Percentiles rank a stretch among this genome's conserved stretches.
Conservation (phyloP, 2,113 vertebrate genomes). For the Megalops atlanticus region DNA sequence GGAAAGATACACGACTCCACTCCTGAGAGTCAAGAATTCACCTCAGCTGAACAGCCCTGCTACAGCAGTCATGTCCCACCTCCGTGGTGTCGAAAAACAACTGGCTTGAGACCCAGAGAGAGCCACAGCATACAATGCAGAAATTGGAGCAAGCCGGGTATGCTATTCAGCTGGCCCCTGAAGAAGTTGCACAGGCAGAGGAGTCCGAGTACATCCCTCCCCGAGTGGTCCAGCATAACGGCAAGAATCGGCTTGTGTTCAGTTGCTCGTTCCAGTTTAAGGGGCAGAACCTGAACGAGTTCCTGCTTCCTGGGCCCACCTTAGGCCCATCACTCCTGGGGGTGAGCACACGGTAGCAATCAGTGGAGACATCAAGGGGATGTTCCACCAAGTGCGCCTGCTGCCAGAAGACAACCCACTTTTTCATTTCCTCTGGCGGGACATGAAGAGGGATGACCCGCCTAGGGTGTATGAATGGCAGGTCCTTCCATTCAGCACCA, state of each 20-base stretch:
- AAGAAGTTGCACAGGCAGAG: neutral
- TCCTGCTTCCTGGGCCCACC: neutral
- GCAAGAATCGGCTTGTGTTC: constrained; percentile 28
- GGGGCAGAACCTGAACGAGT: constrained; percentile 17
- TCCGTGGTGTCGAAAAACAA: no score
- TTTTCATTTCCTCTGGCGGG: constrained; percentile 29
- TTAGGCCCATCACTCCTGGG: neutral
- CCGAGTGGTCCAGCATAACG: constrained; percentile 27
- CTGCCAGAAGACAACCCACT: constrained; percentile 28
- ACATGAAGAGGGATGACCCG: neutral
- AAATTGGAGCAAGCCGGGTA: neutral
- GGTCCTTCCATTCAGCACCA: constrained; percentile 21
- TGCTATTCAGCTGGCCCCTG: neutral
- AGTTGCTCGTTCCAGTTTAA: constrained; percentile 24
- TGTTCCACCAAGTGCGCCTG: constrained; percentile 39
- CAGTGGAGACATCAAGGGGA: constrained; percentile 21
- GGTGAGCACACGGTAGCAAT: constrained; percentile 14
- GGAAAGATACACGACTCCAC: neutral
- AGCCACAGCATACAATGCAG: no score
- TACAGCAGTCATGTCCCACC: no score
- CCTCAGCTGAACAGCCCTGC: no score
- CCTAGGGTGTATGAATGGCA: constrained; percentile 38
- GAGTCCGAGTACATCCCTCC: constrained; percentile 22
- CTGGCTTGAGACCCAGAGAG: no score
- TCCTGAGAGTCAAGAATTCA: no score